Percentiles rank a stretch among this genome's conserved stretches.
phyloP scores from a whole-genome alignment of 35 echinoderm and acorn worm species.

The Strongylocentrotus purpuratus region DNA sequence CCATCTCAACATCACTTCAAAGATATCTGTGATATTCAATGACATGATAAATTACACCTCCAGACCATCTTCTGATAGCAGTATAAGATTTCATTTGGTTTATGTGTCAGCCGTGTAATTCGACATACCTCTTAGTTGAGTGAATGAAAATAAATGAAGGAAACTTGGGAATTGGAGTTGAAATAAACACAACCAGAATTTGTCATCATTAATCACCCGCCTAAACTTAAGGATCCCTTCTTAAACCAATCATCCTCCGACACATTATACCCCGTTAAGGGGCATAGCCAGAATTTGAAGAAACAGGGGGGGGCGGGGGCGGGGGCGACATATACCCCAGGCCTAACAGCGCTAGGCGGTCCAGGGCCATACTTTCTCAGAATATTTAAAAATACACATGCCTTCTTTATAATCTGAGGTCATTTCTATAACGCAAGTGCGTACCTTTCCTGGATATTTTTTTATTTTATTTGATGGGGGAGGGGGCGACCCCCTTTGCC shows the following conservation, averaged over 20 bases:
- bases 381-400: too few species aligned
- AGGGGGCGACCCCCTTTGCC: background rate
- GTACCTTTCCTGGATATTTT: too few species aligned
- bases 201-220: constrained; percentile 33
- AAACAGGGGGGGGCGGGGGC: too few species aligned
- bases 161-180: constrained; percentile 26
- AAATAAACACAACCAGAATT: constrained; percentile 42
- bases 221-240: background rate
- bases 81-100: background rate
- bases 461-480: background rate
- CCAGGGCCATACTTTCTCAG: too few species aligned
- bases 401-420: too few species aligned
- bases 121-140: constrained; percentile 25
- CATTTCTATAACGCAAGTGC: too few species aligned
- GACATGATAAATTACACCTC: background rate
- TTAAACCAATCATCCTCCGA: constrained; percentile 3
- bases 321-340: too few species aligned
- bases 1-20: background rate
- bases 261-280: constrained; percentile 1
- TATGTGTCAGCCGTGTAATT: constrained; percentile 8
- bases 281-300: background rate
- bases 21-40: background rate
- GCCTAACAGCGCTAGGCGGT: too few species aligned
- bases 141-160: constrained; percentile 39
- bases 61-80: background rate